phyloP scores from a whole-genome alignment of 2,797 vertebrate genomes.

The Platyrinchus mystaceus region DNA sequence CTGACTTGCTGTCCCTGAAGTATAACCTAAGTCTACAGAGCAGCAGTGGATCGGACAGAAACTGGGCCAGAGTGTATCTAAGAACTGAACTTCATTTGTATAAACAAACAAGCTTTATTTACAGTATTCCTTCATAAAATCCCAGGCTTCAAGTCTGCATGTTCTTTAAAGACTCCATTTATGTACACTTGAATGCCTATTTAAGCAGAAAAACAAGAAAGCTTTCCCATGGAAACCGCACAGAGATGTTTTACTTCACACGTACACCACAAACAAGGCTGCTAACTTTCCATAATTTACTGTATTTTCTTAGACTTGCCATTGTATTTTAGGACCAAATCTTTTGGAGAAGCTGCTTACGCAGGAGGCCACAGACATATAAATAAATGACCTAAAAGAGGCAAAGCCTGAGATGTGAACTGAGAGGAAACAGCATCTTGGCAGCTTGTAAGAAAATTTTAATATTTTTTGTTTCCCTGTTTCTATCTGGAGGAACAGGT shows the following conservation, averaged over 20 bases:
- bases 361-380: slow-evolving; percentile 8
- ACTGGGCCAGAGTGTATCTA: slow-evolving; percentile 47
- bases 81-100: slow-evolving; percentile 59
- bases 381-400: slow-evolving; percentile 53
- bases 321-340: slow-evolving; percentile 45
- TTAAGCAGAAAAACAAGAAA: slow-evolving; percentile 60
- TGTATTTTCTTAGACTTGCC: slow-evolving; percentile 32
- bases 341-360: slow-evolving; percentile 30
- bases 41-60: neutral
- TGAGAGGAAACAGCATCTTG: neutral
- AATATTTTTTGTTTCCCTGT: neutral
- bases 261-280: slow-evolving; percentile 69
- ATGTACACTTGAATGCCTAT: slow-evolving; percentile 67
- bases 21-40: neutral
- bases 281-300: slow-evolving; percentile 62
- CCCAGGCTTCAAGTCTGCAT: slow-evolving; percentile 52
- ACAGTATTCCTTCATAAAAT: slow-evolving; percentile 66
- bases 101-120: slow-evolving; percentile 74
- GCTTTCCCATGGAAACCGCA: slow-evolving; percentile 78
- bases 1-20: neutral
- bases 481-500: slow-evolving; percentile 9
- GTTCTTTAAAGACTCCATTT: slow-evolving; percentile 68
- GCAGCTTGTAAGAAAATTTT: neutral
- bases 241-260: slow-evolving; percentile 71
- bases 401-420: neutral